These are phyloP conservation scores for Orchesella flavescens DNA, from an alignment of 2,888 invertebrate species.

Conservation along the genomic window DNA sequence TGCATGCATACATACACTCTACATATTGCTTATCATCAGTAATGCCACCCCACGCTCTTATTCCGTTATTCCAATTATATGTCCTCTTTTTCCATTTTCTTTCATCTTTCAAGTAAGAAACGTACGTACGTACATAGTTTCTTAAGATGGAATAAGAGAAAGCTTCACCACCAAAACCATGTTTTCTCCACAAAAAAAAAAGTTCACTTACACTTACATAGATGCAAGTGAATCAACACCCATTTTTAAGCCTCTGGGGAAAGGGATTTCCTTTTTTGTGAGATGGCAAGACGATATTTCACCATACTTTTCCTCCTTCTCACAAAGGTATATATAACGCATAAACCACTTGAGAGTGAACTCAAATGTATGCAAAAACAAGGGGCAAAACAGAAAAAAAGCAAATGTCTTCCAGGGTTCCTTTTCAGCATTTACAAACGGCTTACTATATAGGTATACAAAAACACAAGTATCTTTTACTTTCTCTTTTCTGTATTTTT, in stretches of 20 bases:
- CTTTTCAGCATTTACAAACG: not conserved
- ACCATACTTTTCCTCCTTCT: not conserved
- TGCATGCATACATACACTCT: no score
- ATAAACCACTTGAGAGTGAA: constrained; percentile 5
- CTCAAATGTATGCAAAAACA: not conserved
- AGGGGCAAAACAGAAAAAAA: not conserved
- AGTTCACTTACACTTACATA: constrained; percentile 7
- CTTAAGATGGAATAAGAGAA: not conserved
- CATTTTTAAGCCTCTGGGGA: constrained; percentile 21
- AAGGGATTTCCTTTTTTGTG: not conserved
- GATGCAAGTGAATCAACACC: constrained; percentile 12
- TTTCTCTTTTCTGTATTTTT: not conserved
- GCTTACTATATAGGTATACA: not conserved
- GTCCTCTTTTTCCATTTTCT: constrained; percentile 5
- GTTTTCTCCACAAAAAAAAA: not conserved
- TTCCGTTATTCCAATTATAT: constrained; percentile 18
- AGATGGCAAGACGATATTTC: constrained; percentile 4
- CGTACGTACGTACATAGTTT: not conserved
- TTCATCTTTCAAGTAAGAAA: not conserved
- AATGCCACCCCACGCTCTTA: not conserved
- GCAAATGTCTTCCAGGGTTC: not conserved
- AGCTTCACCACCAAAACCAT: not conserved
- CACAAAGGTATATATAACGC: not conserved
- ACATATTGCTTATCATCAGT: not conserved
- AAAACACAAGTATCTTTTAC: not conserved